Conservation (phyloP, 2,888 invertebrate species). For the Oligia strigilis region DNA sequence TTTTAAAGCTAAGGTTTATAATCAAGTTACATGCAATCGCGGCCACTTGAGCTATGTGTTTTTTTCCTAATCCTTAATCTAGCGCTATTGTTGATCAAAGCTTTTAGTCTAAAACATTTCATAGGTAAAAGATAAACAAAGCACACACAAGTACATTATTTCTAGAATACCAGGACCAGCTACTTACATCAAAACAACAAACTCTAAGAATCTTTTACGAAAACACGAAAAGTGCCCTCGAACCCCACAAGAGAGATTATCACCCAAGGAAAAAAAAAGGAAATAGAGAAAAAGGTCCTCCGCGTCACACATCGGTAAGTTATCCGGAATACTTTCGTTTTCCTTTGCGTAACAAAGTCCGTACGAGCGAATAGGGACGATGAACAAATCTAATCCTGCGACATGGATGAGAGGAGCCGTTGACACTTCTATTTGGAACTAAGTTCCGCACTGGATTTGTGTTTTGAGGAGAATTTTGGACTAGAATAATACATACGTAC, state of each 20-base stretch:
- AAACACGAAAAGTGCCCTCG: conserved; percentile 36
- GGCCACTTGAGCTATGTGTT: background rate
- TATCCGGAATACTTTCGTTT: conserved; percentile 59
- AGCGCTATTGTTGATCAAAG: background rate
- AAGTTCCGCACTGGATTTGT: conserved; percentile 25
- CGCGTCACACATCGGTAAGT: conserved; percentile 53
- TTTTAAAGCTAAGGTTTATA: background rate
- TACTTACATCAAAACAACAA: conserved; percentile 22
- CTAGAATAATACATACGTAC: background rate
- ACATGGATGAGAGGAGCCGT: conserved; percentile 53
- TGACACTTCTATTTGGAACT: conserved; percentile 61
- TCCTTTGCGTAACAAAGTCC: conserved; percentile 53
- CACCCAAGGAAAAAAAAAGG: conserved; percentile 32
- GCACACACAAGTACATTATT: background rate
- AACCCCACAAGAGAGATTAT: conserved; percentile 57
- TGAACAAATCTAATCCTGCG: conserved; percentile 61
- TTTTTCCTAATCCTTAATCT: background rate
- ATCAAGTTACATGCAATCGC: background rate
- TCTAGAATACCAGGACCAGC: background rate
- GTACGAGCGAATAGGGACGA: conserved; percentile 49
- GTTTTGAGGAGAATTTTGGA: conserved; percentile 7
- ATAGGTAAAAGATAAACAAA: background rate
- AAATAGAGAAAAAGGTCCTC: conserved; percentile 46
- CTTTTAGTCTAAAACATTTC: background rate
- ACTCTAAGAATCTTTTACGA: conserved; percentile 25